A percentile compares a stretch with the other conserved stretches of the same genome.
Evolutionary conservation across 1,140 invertebrate species (phyloP).

Genomic region (Drosophila pachea): DNA sequence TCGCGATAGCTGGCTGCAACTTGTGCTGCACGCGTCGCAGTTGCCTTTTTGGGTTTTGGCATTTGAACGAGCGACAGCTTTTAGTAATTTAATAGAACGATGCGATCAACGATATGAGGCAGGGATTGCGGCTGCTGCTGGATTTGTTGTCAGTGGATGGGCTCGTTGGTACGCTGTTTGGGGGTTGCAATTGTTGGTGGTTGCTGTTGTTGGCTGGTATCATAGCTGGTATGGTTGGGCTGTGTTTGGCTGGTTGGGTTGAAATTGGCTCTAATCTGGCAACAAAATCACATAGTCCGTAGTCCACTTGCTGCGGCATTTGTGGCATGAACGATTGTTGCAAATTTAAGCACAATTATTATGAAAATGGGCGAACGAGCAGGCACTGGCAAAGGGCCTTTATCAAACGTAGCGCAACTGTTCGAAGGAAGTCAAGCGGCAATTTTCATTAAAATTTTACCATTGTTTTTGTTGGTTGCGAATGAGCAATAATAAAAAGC

Average conservation of each 20-base stretch:
- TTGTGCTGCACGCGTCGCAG: slow-evolving; percentile 54
- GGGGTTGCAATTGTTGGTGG: slow-evolving; percentile 48
- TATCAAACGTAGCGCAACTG: slow-evolving; percentile 59
- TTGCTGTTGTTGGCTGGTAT: slow-evolving; percentile 24
- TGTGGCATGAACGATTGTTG: slow-evolving; percentile 64
- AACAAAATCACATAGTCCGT: slow-evolving; percentile 62
- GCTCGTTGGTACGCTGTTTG: slow-evolving; percentile 17
- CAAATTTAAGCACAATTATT: slow-evolving; percentile 74
- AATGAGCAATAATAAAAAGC: slow-evolving; percentile 73
- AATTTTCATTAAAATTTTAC: slow-evolving; percentile 78
- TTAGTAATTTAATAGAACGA: slow-evolving; percentile 77
- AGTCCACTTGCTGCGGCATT: slow-evolving; percentile 63
- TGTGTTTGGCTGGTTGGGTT: too few relatives aligned
- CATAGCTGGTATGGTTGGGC: slow-evolving; percentile 42
- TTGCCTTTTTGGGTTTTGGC: slow-evolving; percentile 64
- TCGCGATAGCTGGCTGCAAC: slow-evolving; percentile 27
- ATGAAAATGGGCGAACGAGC: slow-evolving; percentile 36
- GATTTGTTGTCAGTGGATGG: slow-evolving; percentile 58
- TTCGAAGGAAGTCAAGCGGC: slow-evolving; percentile 76
- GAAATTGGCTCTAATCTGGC: slow-evolving; percentile 49
- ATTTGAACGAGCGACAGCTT: slow-evolving; percentile 54
- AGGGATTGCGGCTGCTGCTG: slow-evolving; percentile 47
- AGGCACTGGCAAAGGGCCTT: slow-evolving; percentile 28
- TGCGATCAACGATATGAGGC: slow-evolving; percentile 66
- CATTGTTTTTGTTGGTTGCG: slow-evolving; percentile 69